A percentile compares a stretch with the other conserved stretches of the same genome.
These are phyloP conservation scores for Actinia equina DNA, from an alignment of 64 coral and sea anemone species.

Conservation along the genomic window DNA sequence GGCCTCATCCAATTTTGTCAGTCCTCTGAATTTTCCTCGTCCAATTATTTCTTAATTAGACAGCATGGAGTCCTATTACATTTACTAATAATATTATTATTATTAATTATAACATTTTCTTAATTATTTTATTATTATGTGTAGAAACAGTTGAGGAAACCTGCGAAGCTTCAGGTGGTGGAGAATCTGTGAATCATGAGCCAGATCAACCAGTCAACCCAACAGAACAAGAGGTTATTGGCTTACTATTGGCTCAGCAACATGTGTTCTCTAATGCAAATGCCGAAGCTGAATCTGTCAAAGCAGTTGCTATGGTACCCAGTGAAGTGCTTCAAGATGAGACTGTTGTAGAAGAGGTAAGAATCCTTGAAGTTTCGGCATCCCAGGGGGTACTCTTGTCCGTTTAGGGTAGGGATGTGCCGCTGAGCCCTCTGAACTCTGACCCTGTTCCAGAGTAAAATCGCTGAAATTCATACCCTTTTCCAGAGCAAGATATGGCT, in stretches of 20 bases:
- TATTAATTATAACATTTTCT: too few species aligned
- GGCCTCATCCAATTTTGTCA: too few species aligned
- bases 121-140: background rate
- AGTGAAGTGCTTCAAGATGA: slow-evolving; percentile 74
- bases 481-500: too few species aligned
- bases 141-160: slow-evolving; percentile 16
- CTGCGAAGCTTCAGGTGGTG: background rate
- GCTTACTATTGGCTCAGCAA: slow-evolving; percentile 67
- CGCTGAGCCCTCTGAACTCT: too few species aligned
- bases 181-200: slow-evolving; percentile 57
- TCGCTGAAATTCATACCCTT: too few species aligned
- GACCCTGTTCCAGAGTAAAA: too few species aligned
- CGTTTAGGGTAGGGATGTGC: too few species aligned
- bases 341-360: slow-evolving; percentile 21
- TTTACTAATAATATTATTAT: too few species aligned
- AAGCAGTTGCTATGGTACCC: slow-evolving; percentile 80
- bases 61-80: too few species aligned
- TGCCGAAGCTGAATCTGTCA: slow-evolving; percentile 55
- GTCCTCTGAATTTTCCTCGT: too few species aligned
- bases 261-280: slow-evolving; percentile 74
- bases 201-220: slow-evolving; percentile 74
- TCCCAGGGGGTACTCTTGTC: background rate
- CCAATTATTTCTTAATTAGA: too few species aligned
- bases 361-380: background rate
- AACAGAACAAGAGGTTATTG: slow-evolving; percentile 90